phyloP scores from a whole-genome alignment of 2,888 invertebrate genomes.

The Cataglyphis altisquamis region DNA sequence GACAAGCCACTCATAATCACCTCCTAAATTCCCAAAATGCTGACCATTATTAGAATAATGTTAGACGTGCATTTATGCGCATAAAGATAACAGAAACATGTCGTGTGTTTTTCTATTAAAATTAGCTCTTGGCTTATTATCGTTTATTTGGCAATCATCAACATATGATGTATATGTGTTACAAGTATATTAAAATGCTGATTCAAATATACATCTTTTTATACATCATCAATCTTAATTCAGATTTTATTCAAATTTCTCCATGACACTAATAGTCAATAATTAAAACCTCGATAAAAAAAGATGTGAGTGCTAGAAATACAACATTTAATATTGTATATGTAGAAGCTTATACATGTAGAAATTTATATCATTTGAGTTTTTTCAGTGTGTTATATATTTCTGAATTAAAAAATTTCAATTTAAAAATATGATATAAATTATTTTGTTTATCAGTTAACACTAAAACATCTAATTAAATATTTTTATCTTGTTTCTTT shows the following conservation, averaged over 20 bases:
- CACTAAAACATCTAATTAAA: background rate
- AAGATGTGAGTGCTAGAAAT: background rate
- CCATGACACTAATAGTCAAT: background rate
- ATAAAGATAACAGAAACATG: slow-evolving; percentile 21
- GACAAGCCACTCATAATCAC: slow-evolving; percentile 48
- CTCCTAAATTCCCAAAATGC: slow-evolving; percentile 58
- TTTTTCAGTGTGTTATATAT: background rate
- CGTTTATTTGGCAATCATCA: background rate
- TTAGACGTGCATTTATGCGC: slow-evolving; percentile 1
- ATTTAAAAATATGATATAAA: background rate
- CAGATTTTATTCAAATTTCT: slow-evolving; percentile 2
- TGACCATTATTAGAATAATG: slow-evolving; percentile 37
- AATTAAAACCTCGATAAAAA: background rate
- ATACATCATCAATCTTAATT: no score
- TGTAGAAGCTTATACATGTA: background rate
- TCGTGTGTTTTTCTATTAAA: slow-evolving; percentile 14
- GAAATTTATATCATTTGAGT: background rate
- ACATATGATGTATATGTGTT: background rate
- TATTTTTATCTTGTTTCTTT: background rate
- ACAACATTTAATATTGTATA: background rate
- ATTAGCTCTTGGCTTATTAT: slow-evolving; percentile 5
- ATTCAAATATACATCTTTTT: background rate
- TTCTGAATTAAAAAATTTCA: background rate
- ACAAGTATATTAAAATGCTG: background rate
- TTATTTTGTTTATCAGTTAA: background rate